A percentile compares a stretch with the other conserved stretches of the same genome.
These are phyloP conservation scores for Tangachromis dhanisi DNA, from an alignment of 2,113 vertebrate species.

Conservation along the genomic window DNA sequence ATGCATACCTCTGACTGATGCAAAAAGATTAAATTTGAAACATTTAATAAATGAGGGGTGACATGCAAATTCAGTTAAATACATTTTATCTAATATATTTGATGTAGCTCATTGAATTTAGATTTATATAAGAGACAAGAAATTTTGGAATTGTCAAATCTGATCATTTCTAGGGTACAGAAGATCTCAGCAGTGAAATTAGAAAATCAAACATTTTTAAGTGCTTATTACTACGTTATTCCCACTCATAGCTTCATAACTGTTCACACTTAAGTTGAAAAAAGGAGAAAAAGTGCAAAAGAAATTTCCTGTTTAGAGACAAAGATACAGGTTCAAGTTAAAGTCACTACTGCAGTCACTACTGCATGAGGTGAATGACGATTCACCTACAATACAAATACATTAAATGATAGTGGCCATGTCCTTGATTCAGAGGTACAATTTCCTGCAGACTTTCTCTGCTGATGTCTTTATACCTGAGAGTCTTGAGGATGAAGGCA, in stretches of 20 bases:
- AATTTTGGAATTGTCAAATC: neutral
- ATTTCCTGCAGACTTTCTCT: neutral
- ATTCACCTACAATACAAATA: neutral
- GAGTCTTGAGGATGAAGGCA: slow-evolving; percentile 73
- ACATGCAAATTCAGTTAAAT: neutral
- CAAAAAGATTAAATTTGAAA: neutral
- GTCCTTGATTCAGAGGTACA: neutral
- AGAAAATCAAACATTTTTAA: neutral
- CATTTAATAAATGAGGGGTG: neutral
- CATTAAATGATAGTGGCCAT: neutral
- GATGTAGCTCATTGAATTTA: neutral
- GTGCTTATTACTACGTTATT: neutral
- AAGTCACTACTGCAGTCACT: neutral
- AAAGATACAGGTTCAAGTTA: neutral
- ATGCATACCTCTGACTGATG: neutral
- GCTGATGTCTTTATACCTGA: slow-evolving; percentile 66
- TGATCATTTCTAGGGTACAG: neutral
- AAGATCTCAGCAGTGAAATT: neutral
- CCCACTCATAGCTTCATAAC: neutral
- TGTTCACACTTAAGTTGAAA: neutral
- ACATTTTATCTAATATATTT: neutral
- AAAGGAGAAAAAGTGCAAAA: neutral
- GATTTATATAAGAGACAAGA: neutral
- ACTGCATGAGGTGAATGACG: neutral
- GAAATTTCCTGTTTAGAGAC: neutral